Base-by-base conservation (phyloP, 1,140 invertebrate genomes). In the Venustaconcha ellipsiformis region DNA sequence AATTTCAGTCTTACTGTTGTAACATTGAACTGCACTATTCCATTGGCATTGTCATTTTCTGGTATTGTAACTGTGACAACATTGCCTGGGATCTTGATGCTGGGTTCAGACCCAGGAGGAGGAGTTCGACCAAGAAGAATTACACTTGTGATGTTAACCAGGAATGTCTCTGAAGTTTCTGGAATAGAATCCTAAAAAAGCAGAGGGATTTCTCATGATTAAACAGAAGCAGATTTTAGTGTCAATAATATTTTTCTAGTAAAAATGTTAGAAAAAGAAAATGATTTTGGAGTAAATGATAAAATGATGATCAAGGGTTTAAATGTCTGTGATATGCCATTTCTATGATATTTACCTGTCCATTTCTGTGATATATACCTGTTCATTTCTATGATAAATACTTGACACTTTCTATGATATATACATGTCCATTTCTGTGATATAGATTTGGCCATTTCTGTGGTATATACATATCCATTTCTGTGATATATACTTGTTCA, bases 41-140 rank as follows among this genome's bases (percentile, higher is more conserved):
- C 89, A 57, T 83, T 78, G n/a, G 88, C 84, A 70, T 87, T 83
- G 71, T 89, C 88, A 83, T 90, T 89, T 76, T 88, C 88, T 37
- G 70, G 60, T 14, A 89, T 88, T 15, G 80, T 85, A 15, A 89
- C 74, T 20, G 76, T 67, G 14, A 82, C 72, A 14, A 86, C 74
- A 63, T 83, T 83, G 26, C 84, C 86, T 48, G 84, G 84, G 15
- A 83, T 66, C 66, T 80, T 78, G 37, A 89, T 78, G 69, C 87
- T 88, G 17, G 88, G 87, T 64, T 74, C 79, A 23, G 83, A 77
- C 2, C 76, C 81, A 18, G 75, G 57, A 4, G 62, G 70, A n/a
- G 75, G 74, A 14, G 68, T 72, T 14, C 63, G 30, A 5, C 82
- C 81, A 26, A 84, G 37, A 37, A 88, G 63, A 55, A 67, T 66